These are phyloP conservation scores for Drosophila repletoides DNA, from an alignment of 1,140 invertebrate genomes.

Conservation along the genomic window DNA sequence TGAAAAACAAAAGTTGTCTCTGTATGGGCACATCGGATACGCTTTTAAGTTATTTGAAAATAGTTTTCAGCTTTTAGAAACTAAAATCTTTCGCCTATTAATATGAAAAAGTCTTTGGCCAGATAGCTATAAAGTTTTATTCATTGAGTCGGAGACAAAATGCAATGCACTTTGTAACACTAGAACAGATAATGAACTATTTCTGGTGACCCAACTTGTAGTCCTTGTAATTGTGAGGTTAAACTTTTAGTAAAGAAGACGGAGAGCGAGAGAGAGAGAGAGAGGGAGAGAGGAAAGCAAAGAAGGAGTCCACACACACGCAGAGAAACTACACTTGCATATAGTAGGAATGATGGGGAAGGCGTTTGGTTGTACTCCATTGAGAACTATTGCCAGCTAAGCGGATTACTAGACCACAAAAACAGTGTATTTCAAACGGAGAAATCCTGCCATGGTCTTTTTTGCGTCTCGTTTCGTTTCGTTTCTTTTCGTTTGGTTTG, in stretches of 20 bases:
- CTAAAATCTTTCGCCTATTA: conserved; percentile 11
- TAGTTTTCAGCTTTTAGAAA: not conserved
- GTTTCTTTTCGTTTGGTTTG: conserved; percentile 16
- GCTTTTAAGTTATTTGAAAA: not conserved
- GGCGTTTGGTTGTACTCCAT: no score
- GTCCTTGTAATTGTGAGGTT: conserved; percentile 29
- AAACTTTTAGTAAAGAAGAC: conserved; percentile 10
- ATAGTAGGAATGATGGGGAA: not conserved
- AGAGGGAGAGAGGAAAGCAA: not conserved
- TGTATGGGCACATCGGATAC: no score
- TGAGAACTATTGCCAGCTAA: conserved; percentile 50
- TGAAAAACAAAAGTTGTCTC: no score
- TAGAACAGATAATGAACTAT: conserved; percentile 36
- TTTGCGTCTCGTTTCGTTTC: conserved; percentile 11
- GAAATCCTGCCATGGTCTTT: conserved; percentile 49
- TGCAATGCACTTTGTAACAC: conserved; percentile 10
- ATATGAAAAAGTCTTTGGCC: not conserved
- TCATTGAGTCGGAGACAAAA: conserved; percentile 6
- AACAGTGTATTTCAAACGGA: conserved; percentile 51
- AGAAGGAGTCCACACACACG: not conserved
- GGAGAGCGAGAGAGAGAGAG: not conserved
- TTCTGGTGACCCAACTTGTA: conserved; percentile 18
- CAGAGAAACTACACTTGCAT: no score
- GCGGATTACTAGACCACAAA: conserved; percentile 64
- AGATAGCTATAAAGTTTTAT: conserved; percentile 24